Conservation (phyloP, 2,888 invertebrate genomes). For the Limnephilus marmoratus region DNA sequence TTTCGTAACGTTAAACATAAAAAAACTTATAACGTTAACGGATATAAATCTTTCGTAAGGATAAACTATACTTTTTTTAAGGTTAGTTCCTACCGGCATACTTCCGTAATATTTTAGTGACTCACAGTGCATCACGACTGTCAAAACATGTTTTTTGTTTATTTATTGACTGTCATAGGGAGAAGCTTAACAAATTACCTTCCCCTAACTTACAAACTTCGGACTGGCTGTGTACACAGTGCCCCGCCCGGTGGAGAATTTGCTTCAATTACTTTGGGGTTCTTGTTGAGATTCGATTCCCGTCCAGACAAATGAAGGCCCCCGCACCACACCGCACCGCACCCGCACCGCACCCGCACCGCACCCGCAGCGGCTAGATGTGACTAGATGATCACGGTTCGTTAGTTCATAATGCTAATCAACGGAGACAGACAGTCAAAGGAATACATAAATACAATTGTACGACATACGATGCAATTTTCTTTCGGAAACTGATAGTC, state of each 20-base stretch:
- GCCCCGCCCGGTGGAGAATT: slow-evolving; percentile 51
- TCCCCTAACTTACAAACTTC: slow-evolving; percentile 11
- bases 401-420: slow-evolving; percentile 66
- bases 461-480: neutral
- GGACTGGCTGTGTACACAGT: slow-evolving; percentile 43
- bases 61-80: too few relatives aligned
- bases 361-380: neutral
- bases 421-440: slow-evolving; percentile 54
- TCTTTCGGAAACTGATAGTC: neutral
- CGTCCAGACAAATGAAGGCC: slow-evolving; percentile 46
- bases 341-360: neutral
- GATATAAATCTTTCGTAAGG: too few relatives aligned
- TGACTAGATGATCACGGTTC: slow-evolving; percentile 64
- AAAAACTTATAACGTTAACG: too few relatives aligned
- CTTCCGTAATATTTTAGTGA: too few relatives aligned
- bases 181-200: slow-evolving; percentile 56
- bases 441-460: slow-evolving; percentile 58
- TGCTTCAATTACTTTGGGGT: slow-evolving; percentile 62
- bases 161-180: slow-evolving; percentile 48
- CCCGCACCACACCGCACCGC: neutral
- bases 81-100: too few relatives aligned
- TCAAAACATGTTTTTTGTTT: neutral
- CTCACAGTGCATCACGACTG: neutral
- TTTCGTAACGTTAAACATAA: neutral
- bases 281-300: slow-evolving; percentile 59